Evolutionary conservation across 2,888 invertebrate species (phyloP).

Genomic region (Nephrotoma appendiculata): DNA sequence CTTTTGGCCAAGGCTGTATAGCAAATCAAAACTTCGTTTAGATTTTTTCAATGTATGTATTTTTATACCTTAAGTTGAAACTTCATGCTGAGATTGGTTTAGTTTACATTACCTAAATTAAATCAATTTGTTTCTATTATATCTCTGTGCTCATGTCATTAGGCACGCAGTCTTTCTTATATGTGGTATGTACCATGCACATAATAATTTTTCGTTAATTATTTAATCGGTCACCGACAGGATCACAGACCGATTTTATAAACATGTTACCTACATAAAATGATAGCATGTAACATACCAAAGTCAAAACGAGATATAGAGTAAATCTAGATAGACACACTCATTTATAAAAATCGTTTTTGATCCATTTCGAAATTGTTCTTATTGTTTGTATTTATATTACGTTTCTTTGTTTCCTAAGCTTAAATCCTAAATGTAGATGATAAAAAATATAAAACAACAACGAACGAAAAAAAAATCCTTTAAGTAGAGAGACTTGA

Average conservation of each 20-base stretch:
- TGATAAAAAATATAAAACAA: not conserved
- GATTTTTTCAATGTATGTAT: no score
- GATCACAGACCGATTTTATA: not conserved
- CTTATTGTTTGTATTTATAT: not conserved
- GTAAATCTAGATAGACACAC: not conserved
- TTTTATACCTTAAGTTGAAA: no score
- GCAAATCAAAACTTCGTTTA: no score
- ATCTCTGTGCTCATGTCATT: no score
- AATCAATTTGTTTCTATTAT: no score
- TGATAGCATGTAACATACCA: not conserved
- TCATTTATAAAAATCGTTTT: not conserved
- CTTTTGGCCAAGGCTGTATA: no score
- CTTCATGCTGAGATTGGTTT: no score
- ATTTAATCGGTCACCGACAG: not conserved
- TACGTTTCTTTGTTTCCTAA: not conserved
- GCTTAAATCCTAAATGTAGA: not conserved
- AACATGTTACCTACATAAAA: not conserved
- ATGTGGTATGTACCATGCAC: no score
- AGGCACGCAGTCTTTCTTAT: no score
- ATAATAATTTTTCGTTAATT: not conserved
- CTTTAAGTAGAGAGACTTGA: not conserved
- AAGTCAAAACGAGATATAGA: no score
- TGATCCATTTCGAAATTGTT: not conserved
- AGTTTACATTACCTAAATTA: no score
- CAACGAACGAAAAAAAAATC: not conserved